Conservation (phyloP, 2,797 vertebrate genomes). For the Onychomys arenicola region DNA sequence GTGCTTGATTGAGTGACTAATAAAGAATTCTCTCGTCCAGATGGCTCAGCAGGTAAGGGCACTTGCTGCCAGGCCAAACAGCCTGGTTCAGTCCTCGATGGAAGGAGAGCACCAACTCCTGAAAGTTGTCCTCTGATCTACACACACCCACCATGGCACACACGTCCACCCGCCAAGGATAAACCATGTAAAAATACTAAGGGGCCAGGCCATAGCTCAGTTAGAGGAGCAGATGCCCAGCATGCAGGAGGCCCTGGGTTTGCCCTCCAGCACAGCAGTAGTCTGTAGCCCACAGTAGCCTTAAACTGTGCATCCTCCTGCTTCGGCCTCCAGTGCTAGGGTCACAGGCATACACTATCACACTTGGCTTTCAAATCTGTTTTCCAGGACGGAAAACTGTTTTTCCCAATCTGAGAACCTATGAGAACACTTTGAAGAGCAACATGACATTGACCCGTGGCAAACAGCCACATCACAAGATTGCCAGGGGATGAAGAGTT, state of each 20-base stretch:
- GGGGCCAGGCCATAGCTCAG: not conserved
- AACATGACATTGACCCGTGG: rapidly evolving
- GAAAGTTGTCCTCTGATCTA: not conserved
- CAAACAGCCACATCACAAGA: not conserved
- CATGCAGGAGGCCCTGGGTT: not conserved
- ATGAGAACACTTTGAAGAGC: not conserved
- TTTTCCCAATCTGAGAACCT: not conserved
- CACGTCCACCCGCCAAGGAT: not conserved
- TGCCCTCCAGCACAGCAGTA: not conserved
- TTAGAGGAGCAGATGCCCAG: not conserved
- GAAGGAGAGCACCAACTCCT: not conserved
- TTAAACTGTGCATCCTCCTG: not conserved
- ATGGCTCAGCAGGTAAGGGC: not conserved
- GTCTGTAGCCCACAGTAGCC: not conserved
- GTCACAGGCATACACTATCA: no score
- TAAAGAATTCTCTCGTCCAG: not conserved
- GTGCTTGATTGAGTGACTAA: not conserved
- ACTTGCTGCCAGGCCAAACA: not conserved
- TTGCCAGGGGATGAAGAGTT: not conserved
- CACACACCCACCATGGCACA: not conserved
- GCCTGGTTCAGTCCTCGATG: not conserved
- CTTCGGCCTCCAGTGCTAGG: not conserved
- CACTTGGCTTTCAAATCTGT: not conserved
- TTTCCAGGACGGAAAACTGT: not conserved
- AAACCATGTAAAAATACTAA: not conserved